Evolutionary conservation across 2,888 invertebrate genomes (phyloP), one percentile per base, ranked within the genome.

Genomic region (Eupithecia pulchellata): DNA sequence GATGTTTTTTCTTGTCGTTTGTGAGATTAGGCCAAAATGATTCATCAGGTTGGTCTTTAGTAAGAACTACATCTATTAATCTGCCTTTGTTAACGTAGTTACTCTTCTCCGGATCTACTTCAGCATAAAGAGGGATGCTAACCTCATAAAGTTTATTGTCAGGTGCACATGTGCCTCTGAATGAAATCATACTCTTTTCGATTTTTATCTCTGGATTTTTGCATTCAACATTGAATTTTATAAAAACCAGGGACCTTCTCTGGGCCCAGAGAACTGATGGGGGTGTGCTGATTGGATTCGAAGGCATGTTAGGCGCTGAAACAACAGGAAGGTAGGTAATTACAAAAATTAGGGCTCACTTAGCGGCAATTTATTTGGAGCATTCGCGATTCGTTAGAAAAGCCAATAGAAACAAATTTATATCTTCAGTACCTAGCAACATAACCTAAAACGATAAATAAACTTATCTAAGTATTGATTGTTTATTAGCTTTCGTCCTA

Each of bases 201-300:
- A 96, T 95, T 90, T 95, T 96, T 75, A 98, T 96, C 79, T 96
- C 95, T 62, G 98, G 87, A 86, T 97, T 96, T 91, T 97, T 96
- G 90, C 97, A 97, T 95, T 98, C 98, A 84, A 99, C 95, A 89
- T 98, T 97, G 88, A 99, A 96, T 79, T 98, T 98, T 81, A 99
- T 92, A 91, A 96, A 97, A 75, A 99, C 92, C 80, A 96, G 92
- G 79, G 96, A 95, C 81, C 95, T 96, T 87, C 98, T 95, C 92
- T 99, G 99, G 67, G 99, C 99, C 99, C 99, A 99, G 87, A 97
- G 96, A 71, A 99, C 97, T 71, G 97, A 96, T 67, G 99, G 98
- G 67, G 88, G 86, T 62, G 82, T 85, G 75, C 81, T 77, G 68
- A 82, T 77, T 76, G 76, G 72, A 75, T 85, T 83, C 63, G 86